Evolutionary conservation across 2,113 vertebrate species (phyloP).

Genomic region (Machaerirhynchus nigripectus): DNA sequence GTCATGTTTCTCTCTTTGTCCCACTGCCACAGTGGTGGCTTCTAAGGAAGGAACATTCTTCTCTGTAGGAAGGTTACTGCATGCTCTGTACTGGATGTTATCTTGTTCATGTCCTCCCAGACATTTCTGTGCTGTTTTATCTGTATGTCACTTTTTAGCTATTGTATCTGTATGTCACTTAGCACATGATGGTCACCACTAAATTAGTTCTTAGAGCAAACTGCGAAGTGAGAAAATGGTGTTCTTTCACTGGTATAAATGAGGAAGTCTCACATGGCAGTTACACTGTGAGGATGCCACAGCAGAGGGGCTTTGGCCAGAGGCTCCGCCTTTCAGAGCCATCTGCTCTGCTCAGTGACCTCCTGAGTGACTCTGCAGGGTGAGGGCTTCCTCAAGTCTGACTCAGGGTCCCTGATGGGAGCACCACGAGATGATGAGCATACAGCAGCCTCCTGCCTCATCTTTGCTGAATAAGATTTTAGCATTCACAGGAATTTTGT

Average conservation of each 20-base stretch:
- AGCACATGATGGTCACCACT: not conserved
- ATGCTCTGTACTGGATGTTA: not conserved
- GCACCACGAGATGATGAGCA: not conserved
- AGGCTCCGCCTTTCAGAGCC: not conserved
- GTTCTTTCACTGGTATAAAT: not conserved
- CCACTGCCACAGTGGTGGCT: not conserved
- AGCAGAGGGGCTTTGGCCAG: not conserved
- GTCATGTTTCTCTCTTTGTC: not conserved
- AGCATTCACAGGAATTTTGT: not conserved
- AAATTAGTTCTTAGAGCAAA: not conserved
- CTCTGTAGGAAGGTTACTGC: not conserved
- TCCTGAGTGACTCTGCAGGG: not conserved
- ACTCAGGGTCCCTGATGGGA: not conserved
- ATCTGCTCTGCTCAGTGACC: not conserved
- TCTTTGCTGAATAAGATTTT: not conserved
- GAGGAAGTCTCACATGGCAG: not conserved
- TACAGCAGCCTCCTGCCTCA: not conserved
- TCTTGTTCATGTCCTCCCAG: not conserved
- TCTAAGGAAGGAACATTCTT: not conserved
- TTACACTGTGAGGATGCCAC: not conserved
- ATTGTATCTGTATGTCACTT: not conserved
- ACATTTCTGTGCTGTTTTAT: not conserved
- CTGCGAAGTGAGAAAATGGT: fast-evolving
- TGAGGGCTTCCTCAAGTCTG: not conserved
- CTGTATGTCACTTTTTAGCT: not conserved